Evolutionary conservation across 2,888 invertebrate species (phyloP).

Genomic region (Kryphioiulus occultus): DNA sequence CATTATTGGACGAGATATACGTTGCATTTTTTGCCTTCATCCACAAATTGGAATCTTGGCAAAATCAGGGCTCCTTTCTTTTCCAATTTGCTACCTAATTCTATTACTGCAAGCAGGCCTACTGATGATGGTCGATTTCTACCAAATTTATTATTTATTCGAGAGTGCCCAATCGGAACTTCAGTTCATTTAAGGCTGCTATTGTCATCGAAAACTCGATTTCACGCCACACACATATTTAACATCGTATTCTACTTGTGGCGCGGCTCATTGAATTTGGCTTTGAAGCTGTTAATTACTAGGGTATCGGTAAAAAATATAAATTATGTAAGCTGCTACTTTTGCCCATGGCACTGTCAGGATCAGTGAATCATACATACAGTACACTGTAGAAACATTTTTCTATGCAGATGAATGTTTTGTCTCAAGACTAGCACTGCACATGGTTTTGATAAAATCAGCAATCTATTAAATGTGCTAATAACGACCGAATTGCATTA

Average conservation of each 20-base stretch:
- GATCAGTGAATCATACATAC: too few species aligned
- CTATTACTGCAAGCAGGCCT: not conserved
- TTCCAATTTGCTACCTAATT: not conserved
- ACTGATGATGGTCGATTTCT: not conserved
- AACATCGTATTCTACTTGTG: not conserved
- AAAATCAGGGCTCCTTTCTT: conserved; percentile 33
- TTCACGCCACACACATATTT: not conserved
- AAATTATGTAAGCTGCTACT: too few species aligned
- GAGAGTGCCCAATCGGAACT: not conserved
- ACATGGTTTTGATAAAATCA: too few species aligned
- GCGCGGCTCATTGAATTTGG: not conserved
- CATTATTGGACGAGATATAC: not conserved
- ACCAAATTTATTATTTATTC: not conserved
- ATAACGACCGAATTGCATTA: too few species aligned
- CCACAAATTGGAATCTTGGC: conserved; percentile 14
- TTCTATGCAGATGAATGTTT: too few species aligned
- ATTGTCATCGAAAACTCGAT: not conserved
- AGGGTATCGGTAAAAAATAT: not conserved
- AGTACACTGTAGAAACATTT: too few species aligned
- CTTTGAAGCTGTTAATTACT: not conserved
- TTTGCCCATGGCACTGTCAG: too few species aligned
- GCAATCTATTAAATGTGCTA: too few species aligned
- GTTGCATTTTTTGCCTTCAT: not conserved
- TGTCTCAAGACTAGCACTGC: too few species aligned
- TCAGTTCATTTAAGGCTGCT: not conserved